These are phyloP conservation scores for Regulus satrapa DNA, from an alignment of 2,113 vertebrate species.

Conservation along the genomic window DNA sequence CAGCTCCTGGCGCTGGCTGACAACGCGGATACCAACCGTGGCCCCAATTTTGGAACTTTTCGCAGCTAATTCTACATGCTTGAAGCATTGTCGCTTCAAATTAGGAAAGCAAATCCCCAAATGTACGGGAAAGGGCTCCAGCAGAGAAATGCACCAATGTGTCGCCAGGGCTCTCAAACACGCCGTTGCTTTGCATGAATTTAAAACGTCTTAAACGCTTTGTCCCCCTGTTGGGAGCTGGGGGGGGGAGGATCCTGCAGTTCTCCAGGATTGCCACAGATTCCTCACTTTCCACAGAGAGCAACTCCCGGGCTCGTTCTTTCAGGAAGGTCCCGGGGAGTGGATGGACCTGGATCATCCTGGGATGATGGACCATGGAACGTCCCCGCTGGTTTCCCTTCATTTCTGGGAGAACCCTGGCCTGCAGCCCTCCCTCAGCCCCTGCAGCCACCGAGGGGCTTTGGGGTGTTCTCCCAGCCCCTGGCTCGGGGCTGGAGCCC, in stretches of 20 bases:
- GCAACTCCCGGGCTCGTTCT: not conserved
- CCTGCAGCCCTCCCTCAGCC: not conserved
- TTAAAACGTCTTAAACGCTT: not conserved
- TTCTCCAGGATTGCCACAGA: not conserved
- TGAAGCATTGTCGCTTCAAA: not conserved
- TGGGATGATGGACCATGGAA: too few species aligned
- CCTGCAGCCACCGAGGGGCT: too few species aligned
- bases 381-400: too few species aligned
- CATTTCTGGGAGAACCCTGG: not conserved
- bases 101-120: not conserved
- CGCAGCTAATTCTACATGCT: not conserved
- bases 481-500: fast-evolving
- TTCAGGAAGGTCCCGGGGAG: not conserved
- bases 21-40: not conserved
- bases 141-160: not conserved
- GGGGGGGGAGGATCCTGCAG: not conserved
- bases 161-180: fast-evolving
- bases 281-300: not conserved
- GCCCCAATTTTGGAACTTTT: not conserved
- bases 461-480: fast-evolving
- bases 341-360: too few species aligned
- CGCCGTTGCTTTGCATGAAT: fast-evolving
- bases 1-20: not conserved
- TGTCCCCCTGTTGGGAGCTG: not conserved
- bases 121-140: fast-evolving